Conservation (phyloP, 2,113 vertebrate species). For the Thinocorus orbignyianus region DNA sequence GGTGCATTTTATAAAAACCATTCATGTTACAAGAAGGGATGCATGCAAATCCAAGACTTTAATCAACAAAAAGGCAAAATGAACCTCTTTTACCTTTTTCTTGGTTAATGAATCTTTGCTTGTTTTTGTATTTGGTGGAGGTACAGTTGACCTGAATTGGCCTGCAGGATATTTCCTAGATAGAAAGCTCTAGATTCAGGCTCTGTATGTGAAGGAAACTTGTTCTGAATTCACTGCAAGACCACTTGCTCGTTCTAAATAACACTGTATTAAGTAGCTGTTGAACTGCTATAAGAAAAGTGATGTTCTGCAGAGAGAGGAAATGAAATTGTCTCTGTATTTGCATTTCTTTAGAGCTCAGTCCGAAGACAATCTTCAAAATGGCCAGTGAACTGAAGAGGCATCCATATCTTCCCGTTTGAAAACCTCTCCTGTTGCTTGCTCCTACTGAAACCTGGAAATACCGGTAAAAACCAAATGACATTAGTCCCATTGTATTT, state of each 20-base stretch:
- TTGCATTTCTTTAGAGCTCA: conserved; percentile 9
- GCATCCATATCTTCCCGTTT: background rate
- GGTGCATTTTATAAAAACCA: background rate
- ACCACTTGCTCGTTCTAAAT: background rate
- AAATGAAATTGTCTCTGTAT: background rate
- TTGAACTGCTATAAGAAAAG: background rate
- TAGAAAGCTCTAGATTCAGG: background rate
- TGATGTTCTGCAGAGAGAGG: background rate
- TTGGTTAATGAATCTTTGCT: background rate
- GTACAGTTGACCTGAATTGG: background rate
- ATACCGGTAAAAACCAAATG: background rate
- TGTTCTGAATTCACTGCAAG: background rate
- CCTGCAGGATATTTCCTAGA: background rate
- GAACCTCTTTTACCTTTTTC: background rate
- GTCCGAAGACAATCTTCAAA: background rate
- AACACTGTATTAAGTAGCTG: background rate
- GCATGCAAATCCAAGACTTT: background rate
- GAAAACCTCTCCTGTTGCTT: background rate
- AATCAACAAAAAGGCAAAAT: background rate
- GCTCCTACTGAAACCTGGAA: background rate
- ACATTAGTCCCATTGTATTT: background rate
- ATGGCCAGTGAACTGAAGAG: background rate
- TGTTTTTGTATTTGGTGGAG: background rate
- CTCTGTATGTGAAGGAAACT: background rate
- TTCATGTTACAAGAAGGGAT: background rate